Percentiles rank a stretch among this genome's conserved stretches.
Evolutionary conservation across 2,113 vertebrate genomes (phyloP).

Genomic region (Marmota flaviventris): DNA sequence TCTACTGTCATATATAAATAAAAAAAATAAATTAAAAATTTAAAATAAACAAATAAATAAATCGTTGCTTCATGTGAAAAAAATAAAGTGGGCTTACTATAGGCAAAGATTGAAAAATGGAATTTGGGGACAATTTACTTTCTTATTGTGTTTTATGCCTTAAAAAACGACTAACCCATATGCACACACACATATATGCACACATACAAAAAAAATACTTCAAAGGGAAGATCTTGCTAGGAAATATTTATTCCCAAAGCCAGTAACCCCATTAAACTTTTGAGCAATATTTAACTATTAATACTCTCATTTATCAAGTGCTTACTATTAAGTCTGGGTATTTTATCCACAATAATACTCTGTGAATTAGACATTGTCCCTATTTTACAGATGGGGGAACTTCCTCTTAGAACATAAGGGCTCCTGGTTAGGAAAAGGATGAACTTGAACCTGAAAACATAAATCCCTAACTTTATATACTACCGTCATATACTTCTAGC

Average conservation of each 20-base stretch:
- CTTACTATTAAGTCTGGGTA: not conserved
- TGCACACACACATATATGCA: not conserved
- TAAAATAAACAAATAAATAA: too few species aligned
- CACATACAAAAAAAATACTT: not conserved
- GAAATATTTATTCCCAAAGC: not conserved
- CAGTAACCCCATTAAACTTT: not conserved
- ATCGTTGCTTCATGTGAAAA: too few species aligned
- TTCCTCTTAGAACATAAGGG: not conserved
- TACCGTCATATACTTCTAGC: not conserved
- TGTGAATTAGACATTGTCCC: not conserved
- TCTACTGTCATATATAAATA: too few species aligned
- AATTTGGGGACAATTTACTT: too few species aligned
- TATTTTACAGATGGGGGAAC: not conserved
- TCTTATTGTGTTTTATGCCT: too few species aligned
- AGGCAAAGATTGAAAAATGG: too few species aligned
- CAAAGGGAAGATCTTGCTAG: not conserved
- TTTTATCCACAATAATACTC: not conserved
- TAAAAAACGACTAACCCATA: too few species aligned
- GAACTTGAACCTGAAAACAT: not conserved
- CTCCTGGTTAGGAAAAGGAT: not conserved
- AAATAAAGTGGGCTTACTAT: too few species aligned
- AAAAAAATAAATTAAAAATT: too few species aligned
- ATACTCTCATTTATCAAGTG: not conserved
- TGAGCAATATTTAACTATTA: slow-evolving; percentile 18
- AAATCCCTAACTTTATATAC: not conserved